A percentile compares a stretch with the other conserved stretches of the same genome.
phyloP scores from a whole-genome alignment of 2,888 invertebrate species.

The Alsophila aescularia region DNA sequence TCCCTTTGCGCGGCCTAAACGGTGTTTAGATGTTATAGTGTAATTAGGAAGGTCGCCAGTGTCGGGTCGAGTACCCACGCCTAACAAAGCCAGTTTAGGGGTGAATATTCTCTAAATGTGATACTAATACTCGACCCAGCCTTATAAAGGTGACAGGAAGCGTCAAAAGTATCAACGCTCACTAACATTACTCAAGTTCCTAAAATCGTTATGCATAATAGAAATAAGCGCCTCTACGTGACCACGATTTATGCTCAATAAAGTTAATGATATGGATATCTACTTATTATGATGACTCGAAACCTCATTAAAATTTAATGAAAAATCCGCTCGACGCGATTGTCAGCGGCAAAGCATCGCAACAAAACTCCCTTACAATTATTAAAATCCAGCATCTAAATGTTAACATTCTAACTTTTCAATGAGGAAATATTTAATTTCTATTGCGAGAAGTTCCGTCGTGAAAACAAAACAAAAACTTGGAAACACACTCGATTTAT shows the following conservation, averaged over 20 bases:
- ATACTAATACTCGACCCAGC: conserved; percentile 33
- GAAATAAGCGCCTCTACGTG: conserved; percentile 15
- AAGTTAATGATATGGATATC: conserved; percentile 17
- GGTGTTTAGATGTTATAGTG: conserved; percentile 65
- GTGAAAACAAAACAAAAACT: conserved; percentile 63
- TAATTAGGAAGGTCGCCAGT: conserved; percentile 62
- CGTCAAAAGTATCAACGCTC: conserved; percentile 29
- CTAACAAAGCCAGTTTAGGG: conserved; percentile 43
- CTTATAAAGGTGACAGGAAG: conserved; percentile 41
- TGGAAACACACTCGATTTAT: conserved; percentile 65
- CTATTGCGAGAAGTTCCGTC: conserved; percentile 59
- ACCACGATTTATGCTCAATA: conserved; percentile 9
- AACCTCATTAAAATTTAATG: conserved; percentile 43
- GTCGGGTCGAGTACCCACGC: conserved; percentile 44
- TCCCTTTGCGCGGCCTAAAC: conserved; percentile 60
- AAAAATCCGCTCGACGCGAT: conserved; percentile 34
- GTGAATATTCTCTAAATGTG: conserved; percentile 49
- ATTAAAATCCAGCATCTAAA: conserved; percentile 65
- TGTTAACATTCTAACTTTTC: conserved; percentile 69
- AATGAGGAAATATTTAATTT: conserved; percentile 76
- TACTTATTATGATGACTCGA: conserved; percentile 39
- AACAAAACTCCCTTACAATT: conserved; percentile 63
- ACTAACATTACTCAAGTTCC: conserved; percentile 31
- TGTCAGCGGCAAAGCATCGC: conserved; percentile 41
- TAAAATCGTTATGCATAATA: conserved; percentile 37